These are phyloP conservation scores for Vimba vimba DNA, from an alignment of 2,113 vertebrate species.

Conservation along the genomic window DNA sequence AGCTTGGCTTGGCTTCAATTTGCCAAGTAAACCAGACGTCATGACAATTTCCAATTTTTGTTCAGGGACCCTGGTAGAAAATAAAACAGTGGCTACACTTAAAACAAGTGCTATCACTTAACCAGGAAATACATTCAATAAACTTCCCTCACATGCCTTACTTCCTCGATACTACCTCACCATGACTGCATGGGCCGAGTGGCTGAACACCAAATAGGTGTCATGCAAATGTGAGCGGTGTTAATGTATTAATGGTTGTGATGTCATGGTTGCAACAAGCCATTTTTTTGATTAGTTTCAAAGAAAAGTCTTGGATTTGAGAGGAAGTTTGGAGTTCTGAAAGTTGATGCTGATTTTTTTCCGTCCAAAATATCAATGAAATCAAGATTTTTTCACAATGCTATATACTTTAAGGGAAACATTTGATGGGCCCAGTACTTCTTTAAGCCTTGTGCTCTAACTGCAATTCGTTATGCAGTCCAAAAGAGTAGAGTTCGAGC, in stretches of 20 bases:
- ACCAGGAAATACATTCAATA: not conserved
- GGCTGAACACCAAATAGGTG: not conserved
- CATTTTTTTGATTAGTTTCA: too few relatives aligned
- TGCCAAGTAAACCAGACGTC: not conserved
- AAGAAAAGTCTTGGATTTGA: not conserved
- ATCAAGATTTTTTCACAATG: not conserved
- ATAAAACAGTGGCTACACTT: not conserved
- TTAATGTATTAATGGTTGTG: not conserved
- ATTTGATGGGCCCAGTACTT: not conserved
- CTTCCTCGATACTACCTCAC: not conserved
- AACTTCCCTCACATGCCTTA: not conserved
- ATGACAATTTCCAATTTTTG: not conserved
- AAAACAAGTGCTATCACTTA: not conserved
- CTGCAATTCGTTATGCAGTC: not conserved
- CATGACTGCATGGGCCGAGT: not conserved
- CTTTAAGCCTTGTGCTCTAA: not conserved
- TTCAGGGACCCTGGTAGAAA: not conserved
- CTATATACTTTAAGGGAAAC: not conserved
- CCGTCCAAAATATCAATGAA: not conserved
- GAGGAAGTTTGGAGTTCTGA: not conserved
- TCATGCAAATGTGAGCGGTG: not conserved
- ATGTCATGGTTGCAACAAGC: not conserved
- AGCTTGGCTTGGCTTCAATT: not conserved
- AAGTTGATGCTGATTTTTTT: not conserved
- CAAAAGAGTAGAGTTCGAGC: conserved; percentile 36